Evolutionary conservation across 2,888 invertebrate genomes (phyloP), one percentile per base, ranked within the genome.

Genomic region (Drosophila eohydei): DNA sequence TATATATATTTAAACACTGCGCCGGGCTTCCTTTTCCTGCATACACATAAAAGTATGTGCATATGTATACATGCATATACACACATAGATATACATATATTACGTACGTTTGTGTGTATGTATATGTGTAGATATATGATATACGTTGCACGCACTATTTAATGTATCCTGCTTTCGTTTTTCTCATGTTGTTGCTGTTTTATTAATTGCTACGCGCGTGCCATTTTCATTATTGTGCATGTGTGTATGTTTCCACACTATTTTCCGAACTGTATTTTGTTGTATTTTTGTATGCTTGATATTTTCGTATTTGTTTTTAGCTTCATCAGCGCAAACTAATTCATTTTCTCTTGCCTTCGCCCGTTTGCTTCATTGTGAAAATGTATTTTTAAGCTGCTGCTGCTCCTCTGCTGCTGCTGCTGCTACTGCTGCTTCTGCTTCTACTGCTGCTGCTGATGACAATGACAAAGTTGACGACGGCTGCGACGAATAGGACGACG

Each of bases 321-420:
- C 54, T 78, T 59, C 64, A 69, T 61, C 73, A 76, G 51, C 78
- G 60, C 71, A 75, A 78, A 60, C 65, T 74, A 74, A 78, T 75
- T 71, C 65, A 79, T 78, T 71, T 68, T 72, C 67, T 65, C 84
- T 83, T 83, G 87, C 87, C 83, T 83, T 84, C 84, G 80, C 81
- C 81, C 80, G 77, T 73, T 88, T 85, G 80, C 74, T 85, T 86
- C 84, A 85, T 85, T 86, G 84, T 88, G 87, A 86, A 86, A 86
- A 86, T 86, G 88, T 86, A 86, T 88, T 86, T 86, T 86, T 88
- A 88, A 88, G 85, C 88, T 81, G 83, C 72, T 78, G 81, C 79
- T 80, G 41, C 72, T 60, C 75, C 61, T 57, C 76, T 70, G 65
- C 54, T 79, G 58, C 56, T 71, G 56, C 59, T 69, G 30, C 50